Evolutionary conservation across 2,888 invertebrate genomes (phyloP), one percentile per base, ranked within the genome.

Genomic region (Eupelmus urozonus): DNA sequence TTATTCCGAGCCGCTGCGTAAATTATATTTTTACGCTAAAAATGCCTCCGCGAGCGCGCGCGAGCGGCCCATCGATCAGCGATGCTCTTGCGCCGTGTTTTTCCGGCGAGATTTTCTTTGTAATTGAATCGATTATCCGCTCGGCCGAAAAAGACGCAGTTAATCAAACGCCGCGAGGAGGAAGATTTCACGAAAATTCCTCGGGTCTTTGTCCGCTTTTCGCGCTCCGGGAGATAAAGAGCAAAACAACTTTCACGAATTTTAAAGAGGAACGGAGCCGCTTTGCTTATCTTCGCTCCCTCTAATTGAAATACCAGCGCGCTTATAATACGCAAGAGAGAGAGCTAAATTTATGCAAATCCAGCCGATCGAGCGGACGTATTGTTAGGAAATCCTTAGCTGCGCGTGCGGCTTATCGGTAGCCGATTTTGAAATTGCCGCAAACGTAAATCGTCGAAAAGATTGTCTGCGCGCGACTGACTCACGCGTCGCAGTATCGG

Each of bases 11-110:
- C 62, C 16, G 42, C 25, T 65, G 65, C 51, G 76, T 76, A 65
- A 76, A 71, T 76, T 71, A 70, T 59, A 71, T 65, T 70, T 76
- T 76, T 63, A 11, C 62, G 27, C n/a, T 34, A 45, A 76, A 45
- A 75, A 45, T 55, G 29, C 25, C 53, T 49, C 49, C 16, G 34
- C 20, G 2, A 20, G 45, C 18, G 18, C 34, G 34, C 60, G 2
- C n/a, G 20, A 29, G 34, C 18, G 45, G 49, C 51, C 16, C 51
- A 71, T 71, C 62, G 71, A 49, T 51, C 71, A 27, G 51, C 29
- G 7, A 18, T 51, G 18, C 20, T 55, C n/a, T n/a, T n/a, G n/a
- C n/a, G n/a, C 29, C 55, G 29, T 11, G 45, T 62, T 42, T 45
- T 59, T 70, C n/a, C n/a, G 23, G 60, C 16, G 53, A 53, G 53